These are phyloP conservation scores for Pholis gunnellus DNA, from an alignment of 2,113 vertebrate species.

Conservation along the genomic window DNA sequence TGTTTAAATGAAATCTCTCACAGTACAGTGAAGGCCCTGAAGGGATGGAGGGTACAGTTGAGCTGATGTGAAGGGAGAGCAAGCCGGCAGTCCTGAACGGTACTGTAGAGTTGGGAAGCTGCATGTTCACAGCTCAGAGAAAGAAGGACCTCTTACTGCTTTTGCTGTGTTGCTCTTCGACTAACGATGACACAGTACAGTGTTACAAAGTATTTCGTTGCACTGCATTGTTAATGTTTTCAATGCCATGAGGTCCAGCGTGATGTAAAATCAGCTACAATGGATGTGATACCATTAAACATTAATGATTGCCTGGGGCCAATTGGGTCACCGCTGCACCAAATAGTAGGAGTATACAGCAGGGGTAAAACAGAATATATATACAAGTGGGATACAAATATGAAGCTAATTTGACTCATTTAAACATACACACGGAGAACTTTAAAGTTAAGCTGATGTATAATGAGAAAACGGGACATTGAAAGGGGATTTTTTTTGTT, in stretches of 20 bases:
- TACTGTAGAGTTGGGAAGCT: constrained; percentile 22
- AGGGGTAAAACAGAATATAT: background rate
- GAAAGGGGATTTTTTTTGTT: background rate
- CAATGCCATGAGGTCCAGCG: constrained; percentile 9
- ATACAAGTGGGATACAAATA: background rate
- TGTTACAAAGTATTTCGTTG: background rate
- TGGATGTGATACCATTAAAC: constrained; percentile 43
- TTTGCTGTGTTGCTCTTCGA: background rate
- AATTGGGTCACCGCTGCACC: constrained; percentile 19
- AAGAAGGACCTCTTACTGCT: background rate
- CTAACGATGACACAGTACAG: constrained; percentile 42
- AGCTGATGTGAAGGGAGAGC: constrained; percentile 45
- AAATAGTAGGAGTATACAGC: background rate
- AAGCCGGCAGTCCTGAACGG: constrained; percentile 36
- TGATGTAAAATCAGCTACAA: constrained; percentile 34
- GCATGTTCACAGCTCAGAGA: background rate
- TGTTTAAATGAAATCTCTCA: constrained; percentile 65
- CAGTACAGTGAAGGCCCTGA: constrained; percentile 55
- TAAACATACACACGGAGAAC: background rate
- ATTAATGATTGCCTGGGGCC: constrained; percentile 40
- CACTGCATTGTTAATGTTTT: constrained; percentile 18
- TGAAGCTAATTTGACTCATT: background rate
- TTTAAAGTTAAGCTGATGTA: background rate
- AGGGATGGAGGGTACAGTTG: constrained; percentile 38
- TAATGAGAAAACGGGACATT: background rate